A percentile compares a stretch with the other conserved stretches of the same genome.
Evolutionary conservation across 2,888 invertebrate species (phyloP).

Genomic region (Tinea pellionella): DNA sequence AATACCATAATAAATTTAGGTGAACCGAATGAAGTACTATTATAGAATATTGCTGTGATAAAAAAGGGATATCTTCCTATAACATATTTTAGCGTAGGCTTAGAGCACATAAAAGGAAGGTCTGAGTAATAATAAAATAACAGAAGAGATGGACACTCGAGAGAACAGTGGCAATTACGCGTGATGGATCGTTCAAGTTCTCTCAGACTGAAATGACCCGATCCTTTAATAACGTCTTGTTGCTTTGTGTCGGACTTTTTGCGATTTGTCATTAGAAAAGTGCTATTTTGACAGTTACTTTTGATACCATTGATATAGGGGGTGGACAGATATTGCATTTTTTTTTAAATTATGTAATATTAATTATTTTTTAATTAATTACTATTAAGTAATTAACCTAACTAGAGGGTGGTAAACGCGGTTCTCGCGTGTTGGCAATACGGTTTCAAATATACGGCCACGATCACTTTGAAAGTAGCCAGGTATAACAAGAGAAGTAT

Average conservation of each 20-base stretch:
- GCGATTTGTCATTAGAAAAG: background rate
- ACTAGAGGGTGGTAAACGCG: too few relatives aligned
- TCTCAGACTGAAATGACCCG: slow-evolving; percentile 31
- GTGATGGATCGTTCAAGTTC: slow-evolving; percentile 56
- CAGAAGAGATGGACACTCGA: slow-evolving; percentile 35
- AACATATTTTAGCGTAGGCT: background rate
- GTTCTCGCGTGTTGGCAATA: too few relatives aligned
- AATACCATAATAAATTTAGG: too few relatives aligned
- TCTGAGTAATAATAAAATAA: slow-evolving; percentile 23
- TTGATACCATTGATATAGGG: background rate
- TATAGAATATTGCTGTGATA: background rate
- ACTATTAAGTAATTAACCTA: too few relatives aligned
- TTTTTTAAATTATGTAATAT: too few relatives aligned
- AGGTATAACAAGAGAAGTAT: too few relatives aligned
- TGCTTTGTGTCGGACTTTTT: slow-evolving; percentile 26
- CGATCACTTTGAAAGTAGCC: too few relatives aligned
- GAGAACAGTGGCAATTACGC: slow-evolving; percentile 47
- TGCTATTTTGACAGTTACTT: slow-evolving; percentile 6
- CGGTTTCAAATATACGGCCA: too few relatives aligned
- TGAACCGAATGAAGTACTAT: too few relatives aligned
- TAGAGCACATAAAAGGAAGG: background rate
- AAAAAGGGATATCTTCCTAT: background rate
- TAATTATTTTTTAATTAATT: too few relatives aligned
- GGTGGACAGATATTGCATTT: too few relatives aligned
- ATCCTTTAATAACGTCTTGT: slow-evolving; percentile 47